Evolutionary conservation across 2,113 vertebrate genomes (phyloP), one percentile per base, ranked within the genome.

Genomic region (Eudyptes chrysolophus): DNA sequence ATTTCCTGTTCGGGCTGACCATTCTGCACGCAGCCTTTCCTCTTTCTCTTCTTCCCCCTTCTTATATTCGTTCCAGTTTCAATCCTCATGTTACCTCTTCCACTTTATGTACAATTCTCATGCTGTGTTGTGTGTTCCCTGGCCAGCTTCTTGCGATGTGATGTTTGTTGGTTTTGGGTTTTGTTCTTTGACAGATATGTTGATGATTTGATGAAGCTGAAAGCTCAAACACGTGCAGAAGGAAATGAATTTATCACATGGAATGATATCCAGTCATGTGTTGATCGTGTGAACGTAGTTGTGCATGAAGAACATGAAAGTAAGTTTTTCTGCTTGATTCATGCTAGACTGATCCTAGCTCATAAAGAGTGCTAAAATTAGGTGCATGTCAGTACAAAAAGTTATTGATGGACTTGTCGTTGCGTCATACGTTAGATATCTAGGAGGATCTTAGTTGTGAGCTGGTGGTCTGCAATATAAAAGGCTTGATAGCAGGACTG

Each of bases 221-320:
- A 99, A 96, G 97, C 98, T 14, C 98, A 98, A 48, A 98, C 97
- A 12, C 97, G 87, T 49, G 98, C 98, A 55, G 98, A 99, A 44
- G 98, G 98, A 40, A 97, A 81, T 29, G 98, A 99, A 24, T 99
- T 99, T 55, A 97, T 99, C 71, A 99, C 99, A 0, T 99, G 99
- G 99, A 99, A 99, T n/a, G 99, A 99, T 98, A 99, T 99, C 91
- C 99, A 99, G 29, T 99, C 99, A 2, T 99, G 98, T n/a, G 94
- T 99, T 71, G 99, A 99, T 98, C 98, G 97, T 15, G 99, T 99
- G 96, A 99, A 99, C 94, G 49, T 96, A 87, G 94, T 97, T n/a
- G 98, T 99, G 51, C 99, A 97, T 10, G 99, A 99, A 97, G 99
- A 99, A 68, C 99, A 99, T 2, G 99, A 99, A 96, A 97, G 99